A percentile compares a stretch with the other conserved stretches of the same genome.
These are phyloP conservation scores for Neolamprologus sp. DNA, from an alignment of 2,113 vertebrate species.

Conservation along the genomic window DNA sequence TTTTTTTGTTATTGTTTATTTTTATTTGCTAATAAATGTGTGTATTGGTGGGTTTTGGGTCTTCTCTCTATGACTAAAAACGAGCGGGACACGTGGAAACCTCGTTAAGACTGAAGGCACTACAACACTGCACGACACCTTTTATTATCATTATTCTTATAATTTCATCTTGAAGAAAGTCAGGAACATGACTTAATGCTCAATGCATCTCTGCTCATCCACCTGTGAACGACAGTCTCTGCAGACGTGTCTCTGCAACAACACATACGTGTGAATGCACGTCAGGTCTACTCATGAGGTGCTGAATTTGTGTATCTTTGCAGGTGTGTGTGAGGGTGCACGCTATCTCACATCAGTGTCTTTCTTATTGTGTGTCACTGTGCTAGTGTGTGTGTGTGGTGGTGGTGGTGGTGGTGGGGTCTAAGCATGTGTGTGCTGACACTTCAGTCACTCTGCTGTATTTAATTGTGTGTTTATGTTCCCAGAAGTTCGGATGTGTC, in stretches of 20 bases:
- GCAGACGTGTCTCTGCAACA: background rate
- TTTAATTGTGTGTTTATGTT: background rate
- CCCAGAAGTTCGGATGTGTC: background rate
- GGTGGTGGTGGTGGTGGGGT: background rate
- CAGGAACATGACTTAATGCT: background rate
- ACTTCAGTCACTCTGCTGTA: background rate
- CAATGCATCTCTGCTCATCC: background rate
- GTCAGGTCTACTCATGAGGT: background rate
- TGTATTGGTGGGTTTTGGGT: background rate
- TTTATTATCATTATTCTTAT: background rate
- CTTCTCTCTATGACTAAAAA: background rate
- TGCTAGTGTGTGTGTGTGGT: background rate
- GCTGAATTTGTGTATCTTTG: background rate
- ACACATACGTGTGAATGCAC: background rate
- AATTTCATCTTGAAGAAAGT: background rate
- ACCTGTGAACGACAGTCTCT: background rate
- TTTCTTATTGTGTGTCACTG: background rate
- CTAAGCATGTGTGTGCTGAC: background rate
- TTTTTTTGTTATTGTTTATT: background rate
- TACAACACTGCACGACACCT: background rate
- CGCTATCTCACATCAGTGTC: background rate
- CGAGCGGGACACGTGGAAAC: background rate
- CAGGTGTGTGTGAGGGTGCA: background rate
- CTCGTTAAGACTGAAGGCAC: background rate
- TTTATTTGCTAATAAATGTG: background rate